phyloP scores from a whole-genome alignment of 2,888 invertebrate species.

The Hirudinaria manillensis region DNA sequence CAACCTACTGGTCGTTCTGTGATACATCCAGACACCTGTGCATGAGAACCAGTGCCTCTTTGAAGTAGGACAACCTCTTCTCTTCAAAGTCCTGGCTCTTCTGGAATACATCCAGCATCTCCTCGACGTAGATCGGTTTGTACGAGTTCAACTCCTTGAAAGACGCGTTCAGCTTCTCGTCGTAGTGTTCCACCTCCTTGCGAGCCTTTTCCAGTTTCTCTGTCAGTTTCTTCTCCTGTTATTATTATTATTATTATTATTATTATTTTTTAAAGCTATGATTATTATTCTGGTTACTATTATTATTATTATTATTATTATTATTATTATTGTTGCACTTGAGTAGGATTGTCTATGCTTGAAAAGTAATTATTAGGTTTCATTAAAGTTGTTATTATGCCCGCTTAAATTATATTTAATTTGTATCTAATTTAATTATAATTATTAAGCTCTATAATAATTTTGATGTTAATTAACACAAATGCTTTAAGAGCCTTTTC shows the following conservation, averaged over 20 bases:
- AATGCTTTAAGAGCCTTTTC: too few relatives aligned
- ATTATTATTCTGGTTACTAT: neutral
- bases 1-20: constrained; percentile 78
- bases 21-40: constrained; percentile 92
- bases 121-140: constrained; percentile 87
- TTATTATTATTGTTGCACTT: neutral
- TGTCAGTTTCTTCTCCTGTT: constrained; percentile 49
- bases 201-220: constrained; percentile 88
- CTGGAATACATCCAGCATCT: constrained; percentile 79
- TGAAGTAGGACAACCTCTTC: constrained; percentile 87
- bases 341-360: too few relatives aligned
- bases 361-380: too few relatives aligned
- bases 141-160: constrained; percentile 86
- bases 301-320: neutral
- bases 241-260: neutral
- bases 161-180: constrained; percentile 85
- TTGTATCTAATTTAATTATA: too few relatives aligned
- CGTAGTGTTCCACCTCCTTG: constrained; percentile 82
- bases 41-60: constrained; percentile 84
- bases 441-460: too few relatives aligned
- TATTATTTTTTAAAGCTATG: neutral
- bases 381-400: too few relatives aligned
- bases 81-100: constrained; percentile 96
- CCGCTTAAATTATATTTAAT: too few relatives aligned
- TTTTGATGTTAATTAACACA: too few relatives aligned